These are phyloP conservation scores for Orientallactaga sibirica DNA, from an alignment of 2,797 vertebrate species.

Conservation along the genomic window DNA sequence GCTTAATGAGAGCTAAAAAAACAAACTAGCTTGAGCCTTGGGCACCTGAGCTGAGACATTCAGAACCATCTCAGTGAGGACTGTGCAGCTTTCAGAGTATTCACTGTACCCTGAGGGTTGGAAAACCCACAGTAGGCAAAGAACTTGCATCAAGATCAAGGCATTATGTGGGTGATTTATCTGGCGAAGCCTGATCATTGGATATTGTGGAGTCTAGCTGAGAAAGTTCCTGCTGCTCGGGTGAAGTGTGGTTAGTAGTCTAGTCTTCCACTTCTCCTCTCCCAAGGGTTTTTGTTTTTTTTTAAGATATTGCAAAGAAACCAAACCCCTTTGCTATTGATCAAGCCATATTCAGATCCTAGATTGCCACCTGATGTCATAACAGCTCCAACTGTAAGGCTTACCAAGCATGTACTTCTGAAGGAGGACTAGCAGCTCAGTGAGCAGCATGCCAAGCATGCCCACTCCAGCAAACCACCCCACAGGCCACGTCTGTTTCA, in stretches of 20 bases:
- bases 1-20: slow-evolving; percentile 5
- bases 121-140: too few species aligned
- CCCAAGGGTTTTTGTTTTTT: slow-evolving; percentile 93
- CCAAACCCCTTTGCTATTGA: slow-evolving; percentile 94
- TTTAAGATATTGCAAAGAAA: slow-evolving; percentile 95
- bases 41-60: too few species aligned
- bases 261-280: slow-evolving; percentile 97
- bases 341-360: slow-evolving; percentile 96
- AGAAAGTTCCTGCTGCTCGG: slow-evolving; percentile 95
- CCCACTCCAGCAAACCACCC: slow-evolving; percentile 93
- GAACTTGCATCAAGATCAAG: too few species aligned
- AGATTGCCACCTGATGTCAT: slow-evolving; percentile 95
- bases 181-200: slow-evolving; percentile 65
- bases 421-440: slow-evolving; percentile 93
- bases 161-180: too few species aligned
- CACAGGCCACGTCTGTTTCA: slow-evolving; percentile 90
- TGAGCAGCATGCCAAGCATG: slow-evolving; percentile 94
- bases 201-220: slow-evolving; percentile 88
- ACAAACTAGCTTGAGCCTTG: too few species aligned
- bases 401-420: slow-evolving; percentile 94
- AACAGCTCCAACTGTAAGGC: slow-evolving; percentile 97
- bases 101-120: too few species aligned
- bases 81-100: too few species aligned
- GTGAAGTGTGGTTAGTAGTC: slow-evolving; percentile 96
- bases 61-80: too few species aligned